Evolutionary conservation across 35 echinoderm and acorn worm genomes (phyloP).

Genomic region (Antedon bifida): DNA sequence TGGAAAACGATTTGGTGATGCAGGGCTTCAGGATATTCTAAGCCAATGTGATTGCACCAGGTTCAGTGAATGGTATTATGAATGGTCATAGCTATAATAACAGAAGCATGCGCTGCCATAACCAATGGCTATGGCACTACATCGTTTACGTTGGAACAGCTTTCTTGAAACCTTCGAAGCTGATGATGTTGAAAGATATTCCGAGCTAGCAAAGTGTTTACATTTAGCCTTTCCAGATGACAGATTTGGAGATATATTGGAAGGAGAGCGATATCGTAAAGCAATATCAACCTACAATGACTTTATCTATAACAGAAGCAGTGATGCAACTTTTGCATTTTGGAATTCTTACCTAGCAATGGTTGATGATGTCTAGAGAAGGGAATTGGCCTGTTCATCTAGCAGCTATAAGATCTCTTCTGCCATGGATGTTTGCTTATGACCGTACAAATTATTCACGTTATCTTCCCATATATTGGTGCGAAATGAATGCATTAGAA

Average conservation of each 20-base stretch:
- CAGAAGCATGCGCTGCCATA: constrained; percentile 34
- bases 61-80: constrained; percentile 32
- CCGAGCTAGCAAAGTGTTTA: not conserved
- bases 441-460: constrained; percentile 38
- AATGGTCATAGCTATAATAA: constrained; percentile 42
- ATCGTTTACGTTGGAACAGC: constrained; percentile 23
- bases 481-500: constrained; percentile 36
- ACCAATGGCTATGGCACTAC: constrained; percentile 40
- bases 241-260: not conserved
- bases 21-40: constrained; percentile 46
- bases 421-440: constrained; percentile 44
- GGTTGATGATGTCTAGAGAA: constrained; percentile 27
- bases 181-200: not conserved
- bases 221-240: not conserved
- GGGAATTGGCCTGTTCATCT: constrained; percentile 58
- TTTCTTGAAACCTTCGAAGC: constrained; percentile 25
- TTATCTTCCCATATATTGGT: constrained; percentile 55
- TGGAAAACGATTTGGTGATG: constrained; percentile 53
- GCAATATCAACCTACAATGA: not conserved
- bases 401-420: constrained; percentile 10
- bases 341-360: constrained; percentile 44
- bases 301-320: not conserved
- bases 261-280: not conserved
- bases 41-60: constrained; percentile 37
- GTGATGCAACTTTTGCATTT: constrained; percentile 18